Evolutionary conservation across 1,140 invertebrate species (phyloP).

Genomic region (Trichonephila inaurata): DNA sequence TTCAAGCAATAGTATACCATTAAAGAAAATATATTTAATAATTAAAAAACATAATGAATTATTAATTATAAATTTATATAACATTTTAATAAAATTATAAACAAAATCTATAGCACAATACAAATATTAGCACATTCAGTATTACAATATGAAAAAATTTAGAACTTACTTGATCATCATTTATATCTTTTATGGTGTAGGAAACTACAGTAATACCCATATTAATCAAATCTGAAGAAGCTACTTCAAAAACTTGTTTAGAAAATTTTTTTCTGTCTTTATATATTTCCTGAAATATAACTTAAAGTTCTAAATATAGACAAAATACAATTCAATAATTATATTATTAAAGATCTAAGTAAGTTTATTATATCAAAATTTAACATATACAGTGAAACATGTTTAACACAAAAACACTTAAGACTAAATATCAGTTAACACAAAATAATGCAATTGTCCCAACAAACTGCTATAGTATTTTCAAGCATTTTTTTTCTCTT

Average conservation of each 20-base stretch:
- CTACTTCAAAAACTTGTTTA: conserved; percentile 96
- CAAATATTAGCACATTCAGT: not conserved
- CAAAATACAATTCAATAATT: not conserved
- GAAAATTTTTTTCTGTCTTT: conserved; percentile 99
- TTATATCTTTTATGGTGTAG: conserved; percentile 98
- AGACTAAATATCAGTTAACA: no score
- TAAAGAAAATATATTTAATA: no score
- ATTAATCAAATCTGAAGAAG: conserved; percentile 96
- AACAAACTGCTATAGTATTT: no score
- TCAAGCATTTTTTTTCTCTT: no score
- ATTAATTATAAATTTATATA: not conserved
- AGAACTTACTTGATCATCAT: conserved; percentile 87
- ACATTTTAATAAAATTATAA: not conserved
- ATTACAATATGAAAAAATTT: not conserved
- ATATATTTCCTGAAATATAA: conserved; percentile 90
- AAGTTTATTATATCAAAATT: no score
- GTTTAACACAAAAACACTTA: no score
- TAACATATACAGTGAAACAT: no score
- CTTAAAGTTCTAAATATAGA: not conserved
- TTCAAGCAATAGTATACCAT: no score
- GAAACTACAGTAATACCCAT: conserved; percentile 99
- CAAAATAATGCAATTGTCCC: no score
- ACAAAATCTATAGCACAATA: not conserved
- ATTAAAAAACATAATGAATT: not conserved
- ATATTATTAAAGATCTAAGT: no score